Base-by-base conservation (phyloP, 2,888 invertebrate genomes). In the Rhorus exstirpatorius region DNA sequence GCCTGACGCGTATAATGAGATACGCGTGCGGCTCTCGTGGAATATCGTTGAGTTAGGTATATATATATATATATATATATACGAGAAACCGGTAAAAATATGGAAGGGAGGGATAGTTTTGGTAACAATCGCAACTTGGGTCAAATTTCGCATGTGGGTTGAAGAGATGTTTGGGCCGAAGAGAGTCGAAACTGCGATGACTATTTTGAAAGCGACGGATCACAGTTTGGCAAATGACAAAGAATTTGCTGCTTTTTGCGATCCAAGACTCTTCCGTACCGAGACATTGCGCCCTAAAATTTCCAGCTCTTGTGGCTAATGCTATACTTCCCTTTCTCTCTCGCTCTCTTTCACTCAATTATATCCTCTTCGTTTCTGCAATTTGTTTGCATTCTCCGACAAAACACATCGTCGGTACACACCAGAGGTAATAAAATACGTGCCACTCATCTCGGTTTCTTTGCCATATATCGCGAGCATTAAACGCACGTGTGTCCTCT, bases 371-470 rank as follows among this genome's bases (percentile, higher is more conserved):
- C 46, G 6, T 49, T 17, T 49, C n/a, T 38, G 35, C 58, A 58
- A 58, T 72, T 49, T 72, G 77, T 71, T 72, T 63, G 71, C 79
- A 72, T 79, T 61, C 35, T 72, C 71, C 38, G 71, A 71, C 71
- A 79, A 79, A 79, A 79, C 79, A 79, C 58, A 79, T 79, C 79
- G 79, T 21, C n/a, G 14, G 55, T 55, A 55, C 71, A 78, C 71
- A 58, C 67, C 38, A 14, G 41, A 53, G n/a, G n/a, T n/a, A n/a
- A n/a, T 58, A 44, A 70, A 72, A 58, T 71, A 72, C 71, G 70
- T 70, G 78, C 14, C 49, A 38, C 35, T 49, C 24, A 49, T 24
- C 31, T 12, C 19, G 21, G 49, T 12, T 46, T 35, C 61, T 72
- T 61, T 49, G 35, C 8, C 8, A 8, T 14, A 49, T 51, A n/a